Base-by-base conservation (phyloP, 2,113 vertebrate species). In the Hippocampus comes region DNA sequence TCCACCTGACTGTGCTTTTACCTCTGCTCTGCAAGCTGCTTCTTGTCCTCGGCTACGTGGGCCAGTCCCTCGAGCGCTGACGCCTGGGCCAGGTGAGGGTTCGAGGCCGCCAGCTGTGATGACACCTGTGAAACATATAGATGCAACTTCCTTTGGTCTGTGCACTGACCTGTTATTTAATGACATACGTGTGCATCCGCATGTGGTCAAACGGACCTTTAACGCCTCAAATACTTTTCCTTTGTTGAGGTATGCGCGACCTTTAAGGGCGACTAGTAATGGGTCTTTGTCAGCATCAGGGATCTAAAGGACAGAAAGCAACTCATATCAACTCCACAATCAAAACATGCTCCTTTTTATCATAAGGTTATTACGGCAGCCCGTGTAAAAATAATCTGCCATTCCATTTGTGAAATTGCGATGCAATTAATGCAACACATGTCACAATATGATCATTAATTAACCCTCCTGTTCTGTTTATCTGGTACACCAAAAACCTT, bases 21-120 rank as follows among this genome's bases (percentile, higher is more conserved):
- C 97, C 95, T 94, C 88, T 90, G 92, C 86, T 98, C 97, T 88
- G 96, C 95, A 67, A 92, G 87, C 5, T 90, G 74, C 65, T 92
- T 92, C 48, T 94, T 90, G 60, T 93, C 92, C 74, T 93, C 92
- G 48, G 86, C 90, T 71, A 93, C 80, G 73, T 93, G 84, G 57
- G 87, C 83, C 59, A 90, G 91, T 72, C 93, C 97, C 27, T 90
- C 91, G 15, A 99, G 86, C 41, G 87, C 93, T 68, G 94, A 79
- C 1, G 79, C 91, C 78, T 95, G 92, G 5, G 93, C 88, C 61
- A 94, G 71, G 51, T 93, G 85, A 69, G 94, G 91, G 64, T 95
- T 82, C 14, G 92, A 94, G 61, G 82, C 76, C 27, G 93, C 78
- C 72, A 98, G 91, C 46, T 95, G 92, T 74, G 93, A 86, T 51